phyloP scores from a whole-genome alignment of 2,113 vertebrate species.

The Pitta sordida region DNA sequence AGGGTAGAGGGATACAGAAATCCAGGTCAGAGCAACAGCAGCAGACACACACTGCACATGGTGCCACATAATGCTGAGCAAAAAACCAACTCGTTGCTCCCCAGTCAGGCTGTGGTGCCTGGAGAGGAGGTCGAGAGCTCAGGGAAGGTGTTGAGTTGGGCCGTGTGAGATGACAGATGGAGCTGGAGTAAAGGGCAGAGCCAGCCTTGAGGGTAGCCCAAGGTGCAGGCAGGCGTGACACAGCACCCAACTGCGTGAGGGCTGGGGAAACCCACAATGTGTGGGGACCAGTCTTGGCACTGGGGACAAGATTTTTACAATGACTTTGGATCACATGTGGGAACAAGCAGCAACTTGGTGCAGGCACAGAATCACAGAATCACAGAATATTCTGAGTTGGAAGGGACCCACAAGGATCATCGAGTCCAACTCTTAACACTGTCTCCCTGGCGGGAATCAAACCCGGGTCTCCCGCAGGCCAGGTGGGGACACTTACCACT shows the following conservation, averaged over 20 bases:
- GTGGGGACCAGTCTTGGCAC: not conserved
- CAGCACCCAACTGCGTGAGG: not conserved
- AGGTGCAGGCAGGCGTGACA: not conserved
- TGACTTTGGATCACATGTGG: not conserved
- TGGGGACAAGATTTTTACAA: not conserved
- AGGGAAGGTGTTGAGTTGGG: not conserved
- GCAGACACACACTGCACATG: not conserved
- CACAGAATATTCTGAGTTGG: no score
- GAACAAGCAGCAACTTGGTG: not conserved
- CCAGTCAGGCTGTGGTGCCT: not conserved
- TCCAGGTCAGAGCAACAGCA: not conserved
- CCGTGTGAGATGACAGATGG: not conserved
- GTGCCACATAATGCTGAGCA: fast-evolving
- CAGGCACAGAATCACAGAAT: no score
- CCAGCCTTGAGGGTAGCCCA: not conserved
- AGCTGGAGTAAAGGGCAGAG: not conserved
- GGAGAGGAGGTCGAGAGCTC: fast-evolving
- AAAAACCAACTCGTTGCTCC: not conserved
- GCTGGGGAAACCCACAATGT: fast-evolving
- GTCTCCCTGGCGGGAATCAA: no score
- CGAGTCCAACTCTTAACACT: no score
- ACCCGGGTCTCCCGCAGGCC: no score
- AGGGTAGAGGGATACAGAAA: not conserved
- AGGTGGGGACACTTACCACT: no score
- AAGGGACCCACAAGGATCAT: no score